Evolutionary conservation across 35 echinoderm and acorn worm species (phyloP).

Genomic region (Strongylocentrotus purpuratus): DNA sequence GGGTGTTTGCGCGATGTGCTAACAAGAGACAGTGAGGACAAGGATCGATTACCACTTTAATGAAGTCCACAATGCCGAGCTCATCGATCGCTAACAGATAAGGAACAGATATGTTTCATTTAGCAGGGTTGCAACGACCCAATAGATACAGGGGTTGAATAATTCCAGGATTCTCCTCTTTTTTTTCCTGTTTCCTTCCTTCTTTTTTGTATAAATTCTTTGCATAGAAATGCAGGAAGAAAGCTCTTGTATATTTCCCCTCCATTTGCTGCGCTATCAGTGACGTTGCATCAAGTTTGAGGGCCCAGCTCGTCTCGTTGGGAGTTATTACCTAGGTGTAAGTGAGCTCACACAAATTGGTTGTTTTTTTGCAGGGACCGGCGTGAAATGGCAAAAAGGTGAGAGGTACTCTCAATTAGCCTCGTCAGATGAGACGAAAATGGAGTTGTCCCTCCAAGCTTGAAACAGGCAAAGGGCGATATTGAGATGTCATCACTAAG

Average conservation of each 20-base stretch:
- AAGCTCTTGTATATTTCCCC: neutral
- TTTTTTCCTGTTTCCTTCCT: neutral
- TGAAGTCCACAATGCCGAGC: constrained; percentile 8
- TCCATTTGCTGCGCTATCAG: constrained; percentile 1
- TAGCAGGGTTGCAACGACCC: constrained; percentile 14
- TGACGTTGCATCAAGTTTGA: neutral
- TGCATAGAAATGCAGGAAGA: neutral
- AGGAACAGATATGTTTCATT: constrained; percentile 18
- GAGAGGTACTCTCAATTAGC: constrained; percentile 1
- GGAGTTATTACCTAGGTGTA: neutral
- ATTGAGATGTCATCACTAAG: neutral
- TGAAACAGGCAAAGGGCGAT: neutral
- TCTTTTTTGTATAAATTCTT: neutral
- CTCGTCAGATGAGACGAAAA: neutral
- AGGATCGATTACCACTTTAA: constrained; percentile 17
- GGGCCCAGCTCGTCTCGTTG: neutral
- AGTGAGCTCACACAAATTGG: constrained; percentile 10
- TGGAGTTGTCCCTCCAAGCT: neutral
- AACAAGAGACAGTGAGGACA: constrained; percentile 16
- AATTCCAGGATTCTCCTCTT: neutral
- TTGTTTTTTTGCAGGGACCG: neutral
- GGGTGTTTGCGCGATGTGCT: neutral
- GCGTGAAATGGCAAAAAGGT: constrained; percentile 9
- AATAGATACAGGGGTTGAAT: constrained; percentile 12
- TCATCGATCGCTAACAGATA: constrained; percentile 17